Base-by-base conservation (phyloP, 2,888 invertebrate genomes). In the Cryptocephalus moraei region DNA sequence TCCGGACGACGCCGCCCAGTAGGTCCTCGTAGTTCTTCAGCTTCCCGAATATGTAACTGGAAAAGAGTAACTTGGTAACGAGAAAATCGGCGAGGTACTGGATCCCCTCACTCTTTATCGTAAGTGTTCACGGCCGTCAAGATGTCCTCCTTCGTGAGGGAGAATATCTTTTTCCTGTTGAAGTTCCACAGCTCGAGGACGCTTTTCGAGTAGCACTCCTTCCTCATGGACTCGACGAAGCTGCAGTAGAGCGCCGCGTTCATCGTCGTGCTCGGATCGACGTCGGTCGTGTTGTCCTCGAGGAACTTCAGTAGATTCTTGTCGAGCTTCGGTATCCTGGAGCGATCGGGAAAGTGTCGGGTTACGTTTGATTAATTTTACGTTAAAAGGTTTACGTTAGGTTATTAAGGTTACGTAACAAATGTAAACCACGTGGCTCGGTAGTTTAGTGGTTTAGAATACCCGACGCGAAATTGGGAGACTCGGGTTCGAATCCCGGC, bases 121-220 rank as follows among this genome's bases (percentile, higher is more conserved):
- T 74, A 71, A 47, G 68, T 70, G 64, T 85, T 83, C 32, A 87
- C 61, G 60, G 74, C 76, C 13, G 70, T 61, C 36, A 84, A 61
- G 55, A 87, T 82, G 49, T 84, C 79, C 46, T 77, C 66, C 58
- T 75, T 76, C 1, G 80, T 79, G 48, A 80, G 64, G 53, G 71
- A 72, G 31, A 64, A 63, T 46, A 86, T 75, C 50, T 69, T 56
- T 33, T 70, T 67, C 48, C 69, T 65, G 61, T 83, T 72, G 62
- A 75, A 82, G 39, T 77, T 73, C 85, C 86, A 88, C 53, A 87
- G 67, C 63, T 86, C 86, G 53, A 85, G 67, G 51, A 86, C 73
- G 65, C 80, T 86, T 54, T 75, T 68, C 51, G 79, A 73, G 47
- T 79, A 75, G 63, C 87, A 88, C 38, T 75, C 75, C 43, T 68